Percentiles rank a stretch among this genome's conserved stretches.
Conservation (phyloP, 2,797 vertebrate species). For the Vultur gryphus region DNA sequence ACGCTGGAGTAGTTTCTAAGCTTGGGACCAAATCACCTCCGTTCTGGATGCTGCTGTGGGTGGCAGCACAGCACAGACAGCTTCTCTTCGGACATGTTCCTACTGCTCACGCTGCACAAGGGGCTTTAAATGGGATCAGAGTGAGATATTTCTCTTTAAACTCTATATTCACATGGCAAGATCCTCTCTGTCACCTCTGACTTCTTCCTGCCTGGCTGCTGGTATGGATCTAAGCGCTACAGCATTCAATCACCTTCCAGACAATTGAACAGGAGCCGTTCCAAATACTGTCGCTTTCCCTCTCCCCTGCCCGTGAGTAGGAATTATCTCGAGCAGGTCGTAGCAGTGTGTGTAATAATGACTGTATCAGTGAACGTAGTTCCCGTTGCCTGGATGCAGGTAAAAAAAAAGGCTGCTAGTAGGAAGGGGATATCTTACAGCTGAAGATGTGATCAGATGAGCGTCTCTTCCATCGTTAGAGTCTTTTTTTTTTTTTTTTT, state of each 20-base stretch:
- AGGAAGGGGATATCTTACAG: background rate
- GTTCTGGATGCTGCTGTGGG: background rate
- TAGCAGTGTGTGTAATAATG: background rate
- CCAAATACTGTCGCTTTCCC: background rate
- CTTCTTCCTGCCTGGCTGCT: background rate
- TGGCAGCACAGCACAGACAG: background rate
- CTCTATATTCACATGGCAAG: background rate
- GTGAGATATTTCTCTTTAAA: background rate
- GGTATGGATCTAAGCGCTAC: background rate
- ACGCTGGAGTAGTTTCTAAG: background rate
- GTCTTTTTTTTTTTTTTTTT: background rate
- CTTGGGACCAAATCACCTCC: background rate
- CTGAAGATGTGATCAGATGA: background rate
- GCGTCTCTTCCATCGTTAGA: background rate
- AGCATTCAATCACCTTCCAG: background rate
- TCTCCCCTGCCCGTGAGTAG: background rate
- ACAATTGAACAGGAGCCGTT: background rate
- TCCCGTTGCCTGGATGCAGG: slow-evolving; percentile 17
- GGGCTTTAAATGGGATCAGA: background rate
- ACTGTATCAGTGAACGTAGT: background rate
- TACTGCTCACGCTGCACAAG: background rate
- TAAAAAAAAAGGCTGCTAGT: background rate
- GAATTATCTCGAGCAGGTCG: background rate
- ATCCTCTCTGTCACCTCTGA: slow-evolving; percentile 11
- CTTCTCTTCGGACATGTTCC: background rate